Conservation (phyloP, 2,888 invertebrate genomes). For the Phengaris alcon region DNA sequence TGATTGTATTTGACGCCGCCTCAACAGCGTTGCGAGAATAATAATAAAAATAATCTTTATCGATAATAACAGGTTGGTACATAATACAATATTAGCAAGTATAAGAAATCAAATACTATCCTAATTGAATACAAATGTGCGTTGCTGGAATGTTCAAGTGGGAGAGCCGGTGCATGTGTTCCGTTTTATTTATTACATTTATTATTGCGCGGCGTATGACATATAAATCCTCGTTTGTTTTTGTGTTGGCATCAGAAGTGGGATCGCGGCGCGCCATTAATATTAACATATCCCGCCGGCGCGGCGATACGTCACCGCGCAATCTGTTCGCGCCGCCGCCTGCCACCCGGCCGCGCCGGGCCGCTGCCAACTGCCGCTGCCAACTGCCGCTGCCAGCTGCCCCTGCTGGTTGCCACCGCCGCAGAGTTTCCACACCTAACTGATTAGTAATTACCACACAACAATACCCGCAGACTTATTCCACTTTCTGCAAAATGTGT, state of each 20-base stretch:
- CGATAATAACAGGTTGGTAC: too few species aligned
- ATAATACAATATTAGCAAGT: too few species aligned
- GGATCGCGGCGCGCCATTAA: conserved; percentile 19
- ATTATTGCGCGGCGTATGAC: conserved; percentile 13
- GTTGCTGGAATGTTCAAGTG: not conserved
- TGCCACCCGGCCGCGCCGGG: not conserved
- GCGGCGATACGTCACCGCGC: not conserved
- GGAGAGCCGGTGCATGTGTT: not conserved
- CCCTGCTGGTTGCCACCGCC: not conserved
- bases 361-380: not conserved
- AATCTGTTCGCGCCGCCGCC: conserved; percentile 10
- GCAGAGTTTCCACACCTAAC: not conserved
- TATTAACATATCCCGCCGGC: conserved; percentile 15
- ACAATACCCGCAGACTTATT: not conserved
- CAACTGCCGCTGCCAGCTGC: too few species aligned
- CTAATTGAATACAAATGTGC: not conserved
- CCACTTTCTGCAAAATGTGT: not conserved
- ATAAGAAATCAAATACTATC: too few species aligned
- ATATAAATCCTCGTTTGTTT: conserved; percentile 13
- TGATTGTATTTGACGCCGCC: too few species aligned
- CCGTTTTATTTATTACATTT: not conserved
- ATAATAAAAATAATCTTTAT: too few species aligned
- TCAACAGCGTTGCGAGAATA: too few species aligned
- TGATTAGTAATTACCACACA: not conserved
- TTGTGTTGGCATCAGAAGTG: conserved; percentile 17